Evolutionary conservation across 2,113 vertebrate species (phyloP).

Genomic region (Amia ocellicauda): DNA sequence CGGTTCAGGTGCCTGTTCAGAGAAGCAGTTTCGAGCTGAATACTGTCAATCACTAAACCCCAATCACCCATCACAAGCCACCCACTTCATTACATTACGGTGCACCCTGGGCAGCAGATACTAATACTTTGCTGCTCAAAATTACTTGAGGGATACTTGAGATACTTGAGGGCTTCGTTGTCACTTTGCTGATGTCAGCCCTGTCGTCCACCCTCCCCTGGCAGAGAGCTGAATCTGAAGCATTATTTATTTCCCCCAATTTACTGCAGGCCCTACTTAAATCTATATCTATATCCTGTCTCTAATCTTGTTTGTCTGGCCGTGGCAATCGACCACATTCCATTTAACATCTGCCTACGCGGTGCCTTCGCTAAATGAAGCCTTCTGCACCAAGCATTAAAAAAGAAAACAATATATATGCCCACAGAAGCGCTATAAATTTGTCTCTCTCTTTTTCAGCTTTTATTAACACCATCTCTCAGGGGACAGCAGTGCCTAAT

Average conservation of each 20-base stretch:
- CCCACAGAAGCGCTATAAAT: not conserved
- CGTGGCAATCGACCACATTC: constrained; percentile 18
- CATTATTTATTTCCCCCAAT: not conserved
- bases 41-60: no score
- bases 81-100: no score
- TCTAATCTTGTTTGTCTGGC: constrained; percentile 21
- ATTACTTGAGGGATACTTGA: no score
- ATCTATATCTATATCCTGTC: no score
- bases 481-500: constrained; percentile 30
- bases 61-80: no score
- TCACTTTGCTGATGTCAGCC: no score
- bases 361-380: constrained; percentile 28
- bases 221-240: not conserved
- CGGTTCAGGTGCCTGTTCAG: no score
- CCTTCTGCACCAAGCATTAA: constrained; percentile 19
- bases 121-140: no score
- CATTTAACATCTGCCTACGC: constrained; percentile 15
- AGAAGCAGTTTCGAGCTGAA: no score
- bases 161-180: no score
- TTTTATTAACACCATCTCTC: constrained; percentile 28
- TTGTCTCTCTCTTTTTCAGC: constrained; percentile 1
- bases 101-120: no score
- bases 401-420: constrained; percentile 27
- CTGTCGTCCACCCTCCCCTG: no score
- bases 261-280: not conserved